These are phyloP conservation scores for Prunella strophiata DNA, from an alignment of 2,797 vertebrate species.

Conservation along the genomic window DNA sequence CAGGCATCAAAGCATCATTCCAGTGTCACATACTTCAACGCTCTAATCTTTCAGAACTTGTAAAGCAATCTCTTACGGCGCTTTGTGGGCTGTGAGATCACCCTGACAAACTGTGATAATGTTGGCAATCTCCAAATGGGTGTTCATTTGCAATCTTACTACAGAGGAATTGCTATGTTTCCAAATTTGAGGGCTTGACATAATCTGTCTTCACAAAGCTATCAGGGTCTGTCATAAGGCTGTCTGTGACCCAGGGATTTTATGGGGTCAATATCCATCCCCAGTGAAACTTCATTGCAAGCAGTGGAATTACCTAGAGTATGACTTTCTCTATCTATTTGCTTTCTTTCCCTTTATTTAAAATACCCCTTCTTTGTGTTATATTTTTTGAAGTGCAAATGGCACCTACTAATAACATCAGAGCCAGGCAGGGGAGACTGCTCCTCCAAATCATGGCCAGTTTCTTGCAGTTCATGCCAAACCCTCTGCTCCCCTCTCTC, in stretches of 20 bases:
- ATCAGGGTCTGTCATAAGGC: conserved; percentile 49
- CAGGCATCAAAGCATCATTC: conserved; percentile 61
- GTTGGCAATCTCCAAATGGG: conserved; percentile 67
- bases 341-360: not conserved
- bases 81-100: conserved; percentile 62
- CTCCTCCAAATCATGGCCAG: not conserved
- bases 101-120: conserved; percentile 72
- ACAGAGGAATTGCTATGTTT: conserved; percentile 52
- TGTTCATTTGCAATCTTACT: conserved; percentile 69
- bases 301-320: not conserved
- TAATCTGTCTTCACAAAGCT: conserved; percentile 59
- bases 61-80: conserved; percentile 59
- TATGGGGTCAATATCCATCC: conserved; percentile 43
- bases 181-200: conserved; percentile 64
- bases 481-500: conserved; percentile 15
- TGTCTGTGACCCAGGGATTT: conserved; percentile 43
- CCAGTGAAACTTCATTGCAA: conserved; percentile 3
- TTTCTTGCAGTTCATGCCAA: not conserved
- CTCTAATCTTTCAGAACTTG: conserved; percentile 67
- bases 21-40: conserved; percentile 62
- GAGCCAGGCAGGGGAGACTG: not conserved
- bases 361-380: not conserved
- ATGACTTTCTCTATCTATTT: not conserved
- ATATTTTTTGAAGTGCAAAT: not conserved
- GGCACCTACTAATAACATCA: not conserved